Conservation (phyloP, 2,113 vertebrate species). For the Mirza zaza region DNA sequence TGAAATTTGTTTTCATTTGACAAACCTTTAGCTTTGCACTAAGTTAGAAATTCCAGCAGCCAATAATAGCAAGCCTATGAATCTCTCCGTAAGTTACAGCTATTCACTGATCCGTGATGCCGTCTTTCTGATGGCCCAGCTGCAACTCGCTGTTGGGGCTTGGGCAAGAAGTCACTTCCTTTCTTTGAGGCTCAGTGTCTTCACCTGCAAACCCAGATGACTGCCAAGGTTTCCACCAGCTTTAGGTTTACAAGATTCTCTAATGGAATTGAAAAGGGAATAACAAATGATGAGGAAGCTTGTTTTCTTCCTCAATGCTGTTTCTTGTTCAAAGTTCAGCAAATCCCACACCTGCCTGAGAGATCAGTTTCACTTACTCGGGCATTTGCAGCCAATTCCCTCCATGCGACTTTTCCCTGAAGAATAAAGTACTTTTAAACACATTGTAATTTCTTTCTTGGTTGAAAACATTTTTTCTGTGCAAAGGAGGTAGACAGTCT, state of each 20-base stretch:
- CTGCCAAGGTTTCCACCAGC: not conserved
- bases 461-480: not conserved
- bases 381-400: not conserved
- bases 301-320: not conserved
- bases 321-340: conserved; percentile 4
- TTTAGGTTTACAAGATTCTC: not conserved
- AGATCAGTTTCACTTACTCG: not conserved
- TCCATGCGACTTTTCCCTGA: not conserved
- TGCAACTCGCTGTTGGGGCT: fast-evolving
- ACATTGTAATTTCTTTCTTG: not conserved
- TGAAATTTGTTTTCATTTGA: conserved; percentile 53
- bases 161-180: not conserved
- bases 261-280: not conserved
- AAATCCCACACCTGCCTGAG: not conserved
- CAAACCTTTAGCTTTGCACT: not conserved
- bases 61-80: not conserved
- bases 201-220: not conserved
- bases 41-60: conserved; percentile 36
- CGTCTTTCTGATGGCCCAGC: not conserved
- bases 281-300: not conserved
- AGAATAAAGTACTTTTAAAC: conserved; percentile 12
- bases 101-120: not conserved
- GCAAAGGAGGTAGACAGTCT: not conserved
- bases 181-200: not conserved
- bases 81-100: not conserved